Percentiles rank a stretch among this genome's conserved stretches.
Evolutionary conservation across 92 coral and sea anemone genomes (phyloP).

Genomic region (Paragorgia papillata): DNA sequence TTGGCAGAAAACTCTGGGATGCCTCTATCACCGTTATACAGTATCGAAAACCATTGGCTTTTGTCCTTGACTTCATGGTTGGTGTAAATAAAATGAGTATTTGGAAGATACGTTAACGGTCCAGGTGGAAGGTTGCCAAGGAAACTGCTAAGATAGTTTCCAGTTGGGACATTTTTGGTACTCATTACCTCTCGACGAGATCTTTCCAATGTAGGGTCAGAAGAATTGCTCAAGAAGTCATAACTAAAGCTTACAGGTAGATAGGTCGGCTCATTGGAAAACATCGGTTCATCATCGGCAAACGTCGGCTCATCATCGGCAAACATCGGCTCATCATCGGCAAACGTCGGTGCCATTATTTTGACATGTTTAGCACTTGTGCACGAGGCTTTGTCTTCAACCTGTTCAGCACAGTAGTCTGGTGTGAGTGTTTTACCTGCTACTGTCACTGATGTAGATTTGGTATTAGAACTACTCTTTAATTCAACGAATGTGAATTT

Average conservation of each 20-base stretch:
- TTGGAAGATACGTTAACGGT: not conserved
- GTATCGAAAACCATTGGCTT: not conserved
- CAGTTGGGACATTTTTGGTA: not conserved
- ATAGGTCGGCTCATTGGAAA: not conserved
- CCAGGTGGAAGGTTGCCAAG: not conserved
- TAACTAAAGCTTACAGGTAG: too few species aligned
- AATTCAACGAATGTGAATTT: not conserved
- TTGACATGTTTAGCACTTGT: too few species aligned
- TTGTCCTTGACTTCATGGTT: not conserved
- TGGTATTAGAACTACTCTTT: not conserved
- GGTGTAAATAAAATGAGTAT: not conserved
- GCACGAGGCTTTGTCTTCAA: not conserved
- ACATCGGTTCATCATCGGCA: too few species aligned
- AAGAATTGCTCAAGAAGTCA: not conserved
- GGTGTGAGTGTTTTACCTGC: not conserved
- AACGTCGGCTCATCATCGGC: not conserved
- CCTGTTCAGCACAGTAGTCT: not conserved
- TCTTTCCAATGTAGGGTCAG: not conserved
- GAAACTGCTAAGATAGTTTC: not conserved
- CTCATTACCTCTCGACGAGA: not conserved
- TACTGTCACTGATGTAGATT: too few species aligned
- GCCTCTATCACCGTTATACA: slow-evolving; percentile 17
- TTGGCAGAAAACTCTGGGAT: not conserved
- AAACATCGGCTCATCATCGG: not conserved
- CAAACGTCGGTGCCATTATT: too few species aligned